Evolutionary conservation across 2,888 invertebrate species (phyloP), one percentile per base, ranked within the genome.

Genomic region (Leucophora obtusa): DNA sequence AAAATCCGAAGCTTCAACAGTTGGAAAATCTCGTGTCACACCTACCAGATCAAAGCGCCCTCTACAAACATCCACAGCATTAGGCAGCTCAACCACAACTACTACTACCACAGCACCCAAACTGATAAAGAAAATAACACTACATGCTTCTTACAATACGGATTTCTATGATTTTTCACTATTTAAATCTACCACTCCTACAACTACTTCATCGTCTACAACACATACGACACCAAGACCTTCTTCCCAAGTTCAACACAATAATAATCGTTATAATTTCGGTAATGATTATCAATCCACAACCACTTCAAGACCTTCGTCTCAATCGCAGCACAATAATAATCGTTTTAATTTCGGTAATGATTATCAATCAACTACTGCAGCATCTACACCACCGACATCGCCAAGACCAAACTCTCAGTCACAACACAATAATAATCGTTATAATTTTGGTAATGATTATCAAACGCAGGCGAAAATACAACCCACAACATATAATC

Each of bases 401-500:
- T 82, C 71, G 17, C 71, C 76, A 8, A 74, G 62, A 1, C 65
- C 83, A 3, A 65, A 18, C 8, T 50, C 73, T 24, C 66, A 59
- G 14, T 24, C 24, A 18, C 76, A 59, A 58, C 63, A 65, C 33
- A 82, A 56, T 38, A 66, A 69, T 11, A 86, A 87, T 56, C 86
- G 87, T 65, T 86, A 86, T 28, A 85, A 85, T n/a, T 85, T 87
- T 33, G 84, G 84, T 0, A 85, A 86, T 65, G 87, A 87, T 72
- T 87, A 86, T 71, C 85, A 84, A 68, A 87, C 87, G 5, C 89
- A 89, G 81, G 87, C 88, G 66, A 86, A 87, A 63, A 89, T 90
- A 14, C 88, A 89, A 38, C 89, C 90, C 4, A 90, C 90, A 1
- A 90, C 90, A 0, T 90, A 89, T 47, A 90, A 88, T 79, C 90